Conservation (phyloP, 1,140 invertebrate genomes). For the Tetranychus urticae region DNA sequence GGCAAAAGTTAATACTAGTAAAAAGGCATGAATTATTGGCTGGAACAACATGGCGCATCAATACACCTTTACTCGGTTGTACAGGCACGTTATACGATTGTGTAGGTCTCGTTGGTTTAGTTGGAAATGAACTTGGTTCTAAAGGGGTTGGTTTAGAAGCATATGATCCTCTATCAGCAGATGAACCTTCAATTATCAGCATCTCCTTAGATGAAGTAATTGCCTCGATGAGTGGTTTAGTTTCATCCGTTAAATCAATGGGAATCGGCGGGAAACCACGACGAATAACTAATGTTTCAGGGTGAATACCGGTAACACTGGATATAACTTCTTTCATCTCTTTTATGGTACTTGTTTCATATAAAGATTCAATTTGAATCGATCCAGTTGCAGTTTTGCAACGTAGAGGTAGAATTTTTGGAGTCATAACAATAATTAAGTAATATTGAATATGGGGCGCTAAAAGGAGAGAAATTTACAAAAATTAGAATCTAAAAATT, state of each 20-base stretch:
- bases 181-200: neutral
- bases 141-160: neutral
- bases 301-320: neutral
- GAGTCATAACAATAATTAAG: neutral
- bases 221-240: neutral
- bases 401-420: neutral
- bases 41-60: conserved; percentile 70
- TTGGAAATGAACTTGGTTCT: neutral
- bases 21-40: conserved; percentile 89
- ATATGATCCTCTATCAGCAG: neutral
- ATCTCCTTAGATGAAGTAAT: neutral
- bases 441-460: neutral
- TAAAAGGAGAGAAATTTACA: no score
- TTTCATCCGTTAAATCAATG: neutral
- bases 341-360: neutral
- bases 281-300: neutral
- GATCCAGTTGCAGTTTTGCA: neutral
- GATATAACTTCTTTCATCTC: neutral
- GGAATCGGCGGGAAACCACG: neutral
- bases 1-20: conserved; percentile 49
- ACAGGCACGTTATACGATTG: neutral
- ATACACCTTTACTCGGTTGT: conserved; percentile 30
- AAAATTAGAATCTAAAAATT: no score
- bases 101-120: neutral
- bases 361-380: neutral